These are phyloP conservation scores for Cyanistes caeruleus DNA, from an alignment of 2,113 vertebrate genomes.

Conservation along the genomic window DNA sequence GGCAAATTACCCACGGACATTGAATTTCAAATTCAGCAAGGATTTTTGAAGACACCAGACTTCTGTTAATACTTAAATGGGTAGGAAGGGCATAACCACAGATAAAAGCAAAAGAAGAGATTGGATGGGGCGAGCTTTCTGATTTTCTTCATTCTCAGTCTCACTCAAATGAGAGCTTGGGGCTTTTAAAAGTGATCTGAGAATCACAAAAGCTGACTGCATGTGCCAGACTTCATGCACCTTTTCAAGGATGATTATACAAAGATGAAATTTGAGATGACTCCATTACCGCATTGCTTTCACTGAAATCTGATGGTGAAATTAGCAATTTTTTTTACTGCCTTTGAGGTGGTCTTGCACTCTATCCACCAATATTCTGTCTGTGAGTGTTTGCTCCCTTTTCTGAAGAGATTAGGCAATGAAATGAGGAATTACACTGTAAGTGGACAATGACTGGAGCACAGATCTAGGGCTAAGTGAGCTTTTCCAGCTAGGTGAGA, in stretches of 20 bases:
- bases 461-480: not conserved
- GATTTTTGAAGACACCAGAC: not conserved
- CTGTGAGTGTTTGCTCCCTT: not conserved
- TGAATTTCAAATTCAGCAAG: not conserved
- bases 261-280: not conserved
- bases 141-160: not conserved
- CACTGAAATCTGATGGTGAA: not conserved
- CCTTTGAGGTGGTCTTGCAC: not conserved
- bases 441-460: not conserved
- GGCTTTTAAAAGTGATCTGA: not conserved
- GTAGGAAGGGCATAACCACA: not conserved
- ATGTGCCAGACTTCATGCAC: not conserved
- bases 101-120: not conserved
- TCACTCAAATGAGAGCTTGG: not conserved
- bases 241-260: not conserved
- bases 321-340: accelerated
- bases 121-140: not conserved
- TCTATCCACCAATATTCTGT: not conserved
- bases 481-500: not conserved
- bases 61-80: not conserved
- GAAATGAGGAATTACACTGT: accelerated
- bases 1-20: not conserved
- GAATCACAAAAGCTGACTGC: not conserved
- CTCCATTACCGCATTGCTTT: not conserved
- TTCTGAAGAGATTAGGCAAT: not conserved